These are phyloP conservation scores for Megastigmus dorsalis DNA, from an alignment of 2,888 invertebrate species.

Conservation along the genomic window DNA sequence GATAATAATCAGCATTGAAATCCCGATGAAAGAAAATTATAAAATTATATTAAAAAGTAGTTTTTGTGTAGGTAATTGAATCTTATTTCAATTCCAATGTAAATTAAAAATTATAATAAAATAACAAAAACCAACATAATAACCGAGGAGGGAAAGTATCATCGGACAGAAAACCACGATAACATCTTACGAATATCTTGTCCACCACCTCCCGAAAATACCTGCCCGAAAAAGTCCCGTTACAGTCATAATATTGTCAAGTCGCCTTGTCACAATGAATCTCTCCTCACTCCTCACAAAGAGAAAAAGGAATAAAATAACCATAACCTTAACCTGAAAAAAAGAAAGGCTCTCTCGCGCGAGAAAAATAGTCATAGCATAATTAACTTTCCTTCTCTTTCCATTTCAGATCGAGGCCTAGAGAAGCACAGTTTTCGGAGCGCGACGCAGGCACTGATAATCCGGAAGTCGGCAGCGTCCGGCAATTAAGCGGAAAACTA, in stretches of 20 bases:
- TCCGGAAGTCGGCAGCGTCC: neutral
- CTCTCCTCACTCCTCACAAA: neutral
- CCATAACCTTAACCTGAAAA: neutral
- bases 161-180: too few species aligned
- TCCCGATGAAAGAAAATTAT: too few species aligned
- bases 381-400: neutral
- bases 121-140: too few species aligned
- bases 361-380: neutral
- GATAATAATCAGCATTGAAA: too few species aligned
- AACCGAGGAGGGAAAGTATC: too few species aligned
- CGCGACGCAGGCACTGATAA: neutral
- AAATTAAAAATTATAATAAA: too few species aligned
- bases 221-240: neutral
- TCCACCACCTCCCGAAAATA: neutral
- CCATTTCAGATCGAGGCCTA: neutral
- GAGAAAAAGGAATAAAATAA: too few species aligned
- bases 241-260: neutral
- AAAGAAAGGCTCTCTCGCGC: neutral
- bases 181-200: too few species aligned
- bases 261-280: neutral
- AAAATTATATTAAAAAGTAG: too few species aligned
- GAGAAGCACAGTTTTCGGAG: neutral
- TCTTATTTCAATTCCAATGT: too few species aligned
- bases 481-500: conserved; percentile 4
- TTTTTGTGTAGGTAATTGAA: too few species aligned